Base-by-base conservation (phyloP, 2,888 invertebrate genomes). In the Cinara cedri region DNA sequence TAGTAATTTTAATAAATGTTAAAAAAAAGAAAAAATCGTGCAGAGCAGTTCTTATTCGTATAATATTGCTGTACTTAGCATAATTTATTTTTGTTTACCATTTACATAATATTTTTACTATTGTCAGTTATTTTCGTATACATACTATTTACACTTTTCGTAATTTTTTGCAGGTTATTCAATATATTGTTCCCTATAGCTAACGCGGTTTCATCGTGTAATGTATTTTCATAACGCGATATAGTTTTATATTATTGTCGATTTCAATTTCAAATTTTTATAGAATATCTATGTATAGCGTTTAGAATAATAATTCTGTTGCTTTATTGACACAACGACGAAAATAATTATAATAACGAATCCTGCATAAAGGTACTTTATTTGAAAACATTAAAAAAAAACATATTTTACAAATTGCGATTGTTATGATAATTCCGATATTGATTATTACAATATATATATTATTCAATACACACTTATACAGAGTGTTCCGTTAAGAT, bases 81-180 rank as follows among this genome's bases (percentile, higher is more conserved):
- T 60, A 26, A 8, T 26, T 46, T 46, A 24, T 65, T 11, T 46
- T 65, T 65, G 46, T 65, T 65, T 65, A 13, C 19, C 14, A 21
- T 65, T 46, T 65, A 65, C 65, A 65, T 65, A 13, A 44, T 60
- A 26, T 26, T 26, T 65, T 65, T 65, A 65, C 14, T 19, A 65
- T 46, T 46, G 19, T 65, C 6, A 13, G 44, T 65, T 13, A 46
- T 19, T 44, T 44, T 65, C 42, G 21, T 46, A 26, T 44, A 9
- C 13, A 21, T 26, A 21, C 44, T 65, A 19, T 65, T 42, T 14
- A 44, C 9, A 16, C 6, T 65, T 44, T 65, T 21, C 9, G n/a
- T 63, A 63, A 19, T 44, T 60, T 26, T 24, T 42, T 3, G 21
- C 44, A 34, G 21, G 21, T 65, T 14, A 65, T 65, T 65, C 21